Base-by-base conservation (phyloP, 2,113 vertebrate genomes). In the Callipepla squamata region DNA sequence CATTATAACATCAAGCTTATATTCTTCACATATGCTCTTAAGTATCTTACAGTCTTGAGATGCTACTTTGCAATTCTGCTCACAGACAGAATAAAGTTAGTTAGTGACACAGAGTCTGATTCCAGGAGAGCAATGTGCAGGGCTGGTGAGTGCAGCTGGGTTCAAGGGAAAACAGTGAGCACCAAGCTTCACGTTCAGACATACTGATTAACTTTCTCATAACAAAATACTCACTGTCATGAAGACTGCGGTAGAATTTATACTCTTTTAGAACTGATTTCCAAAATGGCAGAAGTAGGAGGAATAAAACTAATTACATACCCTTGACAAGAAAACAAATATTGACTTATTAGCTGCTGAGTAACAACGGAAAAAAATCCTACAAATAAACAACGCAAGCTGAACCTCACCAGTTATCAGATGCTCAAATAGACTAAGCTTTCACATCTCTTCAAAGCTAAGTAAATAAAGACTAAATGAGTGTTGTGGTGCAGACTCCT, bases 71-170 rank as follows among this genome's bases (percentile, higher is more conserved):
- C 68, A 80, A 72, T 70, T 70, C 72, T 57, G 55, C 68, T 92
- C 47, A 70, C 34, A 75, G 85, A 51, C 68, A 83, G 87, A 94
- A 91, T 80, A 91, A 92, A 51, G 81, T 89, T 20, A n/a, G 48
- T 50, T 23, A 63, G 72, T 75, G 79, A 48, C 75, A 75, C 63
- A 38, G 7, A 18, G 42, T 50, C 79, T 85, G 69, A 70, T 51
- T 88, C 51, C 79, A 70, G 81, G 38, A 76, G 58, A 85, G 66
- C 2, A 4, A 67, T 19, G 68, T n/a, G 42, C 42, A 66, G 61
- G 74, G 76, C 32, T 85, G 32, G 21, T 1, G 1, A 26, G 38
- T 2, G 2, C 63, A 74, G 84, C 42, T 38, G 79, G 18, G 75
- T 74, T 85, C 55, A 75, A 82, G 57, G 55, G 82, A 69, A 87